These are phyloP conservation scores for Tortrix viridana DNA, from an alignment of 2,888 invertebrate species.

Conservation along the genomic window DNA sequence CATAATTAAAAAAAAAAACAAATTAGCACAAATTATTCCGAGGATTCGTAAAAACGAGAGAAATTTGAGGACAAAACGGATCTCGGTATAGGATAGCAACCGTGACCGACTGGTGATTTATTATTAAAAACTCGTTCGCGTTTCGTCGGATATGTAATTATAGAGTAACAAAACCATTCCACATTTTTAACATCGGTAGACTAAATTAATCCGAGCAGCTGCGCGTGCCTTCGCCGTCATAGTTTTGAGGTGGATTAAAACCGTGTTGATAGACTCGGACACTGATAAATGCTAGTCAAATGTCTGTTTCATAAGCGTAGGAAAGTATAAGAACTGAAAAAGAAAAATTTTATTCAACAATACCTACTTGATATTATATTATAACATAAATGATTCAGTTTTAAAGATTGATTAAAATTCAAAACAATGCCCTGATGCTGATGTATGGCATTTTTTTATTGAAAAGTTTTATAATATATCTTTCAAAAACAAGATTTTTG, in stretches of 20 bases:
- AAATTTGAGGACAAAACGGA: conserved; percentile 14
- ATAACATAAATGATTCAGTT: no score
- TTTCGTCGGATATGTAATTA: conserved; percentile 57
- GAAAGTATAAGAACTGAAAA: no score
- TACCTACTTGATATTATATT: no score
- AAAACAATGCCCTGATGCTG: no score
- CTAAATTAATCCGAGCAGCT: conserved; percentile 71
- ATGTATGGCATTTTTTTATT: no score
- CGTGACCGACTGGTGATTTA: conserved; percentile 41
- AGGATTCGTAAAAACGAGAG: neutral
- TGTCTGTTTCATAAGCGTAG: conserved; percentile 14
- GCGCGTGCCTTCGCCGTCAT: conserved; percentile 45
- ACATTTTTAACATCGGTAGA: conserved; percentile 60
- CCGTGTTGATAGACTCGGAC: conserved; percentile 13
- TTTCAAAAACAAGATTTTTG: no score
- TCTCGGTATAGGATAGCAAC: conserved; percentile 12
- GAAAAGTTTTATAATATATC: no score
- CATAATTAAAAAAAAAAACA: no score
- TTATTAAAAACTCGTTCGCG: conserved; percentile 46
- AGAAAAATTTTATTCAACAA: no score
- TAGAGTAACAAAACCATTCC: conserved; percentile 53
- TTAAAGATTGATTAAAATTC: no score
- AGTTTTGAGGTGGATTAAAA: conserved; percentile 25
- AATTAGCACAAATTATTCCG: no score
- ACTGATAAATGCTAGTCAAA: conserved; percentile 32